phyloP scores from a whole-genome alignment of 2,888 invertebrate genomes.

The Melanostoma mellinum region DNA sequence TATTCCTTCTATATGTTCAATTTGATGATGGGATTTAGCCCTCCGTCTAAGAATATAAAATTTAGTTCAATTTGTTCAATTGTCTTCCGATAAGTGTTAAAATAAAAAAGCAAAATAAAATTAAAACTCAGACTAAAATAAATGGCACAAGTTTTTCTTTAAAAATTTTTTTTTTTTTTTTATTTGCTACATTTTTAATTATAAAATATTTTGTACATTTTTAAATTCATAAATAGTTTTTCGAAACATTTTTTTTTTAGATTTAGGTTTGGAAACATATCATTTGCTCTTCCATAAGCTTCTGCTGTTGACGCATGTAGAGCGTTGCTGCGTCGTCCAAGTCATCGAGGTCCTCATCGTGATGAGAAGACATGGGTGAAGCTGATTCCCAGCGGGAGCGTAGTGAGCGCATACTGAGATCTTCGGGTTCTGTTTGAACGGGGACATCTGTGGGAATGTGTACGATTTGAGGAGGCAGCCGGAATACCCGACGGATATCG shows the following conservation, averaged over 20 bases:
- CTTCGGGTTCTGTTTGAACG: slow-evolving; percentile 96
- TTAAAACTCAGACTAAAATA: slow-evolving; percentile 29
- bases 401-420: slow-evolving; percentile 88
- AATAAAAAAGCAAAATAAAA: slow-evolving; percentile 45
- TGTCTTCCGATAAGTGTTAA: slow-evolving; percentile 74
- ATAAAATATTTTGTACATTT: slow-evolving; percentile 71
- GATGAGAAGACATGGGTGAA: slow-evolving; percentile 75
- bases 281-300: slow-evolving; percentile 72
- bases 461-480: slow-evolving; percentile 81
- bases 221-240: slow-evolving; percentile 70
- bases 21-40: slow-evolving; percentile 60
- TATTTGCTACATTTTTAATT: too few species aligned
- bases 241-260: slow-evolving; percentile 49
- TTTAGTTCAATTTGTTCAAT: slow-evolving; percentile 75
- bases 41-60: slow-evolving; percentile 70
- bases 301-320: slow-evolving; percentile 82
- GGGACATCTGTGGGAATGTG: slow-evolving; percentile 83
- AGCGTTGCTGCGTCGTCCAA: slow-evolving; percentile 83
- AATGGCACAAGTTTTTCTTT: slow-evolving; percentile 69
- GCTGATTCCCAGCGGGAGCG: slow-evolving; percentile 77
- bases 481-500: slow-evolving; percentile 83
- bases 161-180: slow-evolving; percentile 43
- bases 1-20: slow-evolving; percentile 29
- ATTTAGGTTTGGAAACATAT: slow-evolving; percentile 56
- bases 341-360: slow-evolving; percentile 84